These are phyloP conservation scores for Odontomyia ornata DNA, from an alignment of 2,888 invertebrate genomes.

Conservation along the genomic window DNA sequence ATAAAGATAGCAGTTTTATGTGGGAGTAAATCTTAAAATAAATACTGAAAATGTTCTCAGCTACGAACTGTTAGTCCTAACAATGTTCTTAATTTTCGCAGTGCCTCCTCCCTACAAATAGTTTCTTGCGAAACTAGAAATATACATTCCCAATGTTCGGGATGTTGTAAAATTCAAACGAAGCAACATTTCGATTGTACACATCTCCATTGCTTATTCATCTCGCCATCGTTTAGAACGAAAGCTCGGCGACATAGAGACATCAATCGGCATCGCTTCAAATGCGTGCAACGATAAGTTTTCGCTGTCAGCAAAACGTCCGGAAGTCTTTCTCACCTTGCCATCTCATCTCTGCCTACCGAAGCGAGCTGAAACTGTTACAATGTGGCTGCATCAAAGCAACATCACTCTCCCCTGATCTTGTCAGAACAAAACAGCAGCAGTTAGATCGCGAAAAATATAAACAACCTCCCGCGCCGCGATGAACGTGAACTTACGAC, in stretches of 20 bases:
- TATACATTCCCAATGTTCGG: not conserved
- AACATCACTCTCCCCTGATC: not conserved
- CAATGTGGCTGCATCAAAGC: not conserved
- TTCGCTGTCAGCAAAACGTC: not conserved
- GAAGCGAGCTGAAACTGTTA: not conserved
- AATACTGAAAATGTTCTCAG: constrained; percentile 39
- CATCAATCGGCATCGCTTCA: constrained; percentile 30
- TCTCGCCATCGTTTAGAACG: constrained; percentile 25
- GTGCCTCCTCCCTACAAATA: constrained; percentile 25
- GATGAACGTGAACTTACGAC: not conserved
- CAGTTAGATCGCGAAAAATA: too few relatives aligned
- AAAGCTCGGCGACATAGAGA: constrained; percentile 9
- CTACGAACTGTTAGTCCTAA: constrained; percentile 11
- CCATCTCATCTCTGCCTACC: constrained; percentile 22
- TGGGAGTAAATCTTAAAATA: not conserved
- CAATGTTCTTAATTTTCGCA: constrained; percentile 42
- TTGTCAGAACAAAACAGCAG: not conserved
- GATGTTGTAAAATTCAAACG: not conserved
- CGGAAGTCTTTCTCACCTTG: not conserved
- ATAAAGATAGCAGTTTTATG: too few relatives aligned
- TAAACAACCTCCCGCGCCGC: not conserved
- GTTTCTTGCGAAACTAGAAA: not conserved
- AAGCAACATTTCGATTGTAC: not conserved
- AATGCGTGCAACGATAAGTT: constrained; percentile 11
- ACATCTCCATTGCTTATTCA: constrained; percentile 3